Evolutionary conservation across 2,888 invertebrate species (phyloP).

Genomic region (Noctua janthe): DNA sequence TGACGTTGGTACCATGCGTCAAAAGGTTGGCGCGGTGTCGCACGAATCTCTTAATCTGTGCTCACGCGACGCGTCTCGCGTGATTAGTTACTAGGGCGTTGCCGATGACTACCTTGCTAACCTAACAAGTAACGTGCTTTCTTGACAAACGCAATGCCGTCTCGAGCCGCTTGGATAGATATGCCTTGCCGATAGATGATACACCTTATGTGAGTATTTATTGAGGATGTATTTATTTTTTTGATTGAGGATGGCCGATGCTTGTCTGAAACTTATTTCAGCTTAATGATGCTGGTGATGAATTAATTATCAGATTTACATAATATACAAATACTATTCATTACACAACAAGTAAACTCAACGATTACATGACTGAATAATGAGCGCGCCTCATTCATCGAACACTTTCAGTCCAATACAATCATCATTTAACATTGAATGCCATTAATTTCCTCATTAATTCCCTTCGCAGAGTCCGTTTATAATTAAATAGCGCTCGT

Average conservation of each 20-base stretch:
- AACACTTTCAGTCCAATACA: constrained; percentile 10
- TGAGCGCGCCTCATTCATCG: background rate
- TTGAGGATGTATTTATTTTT: too few relatives aligned
- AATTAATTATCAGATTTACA: background rate
- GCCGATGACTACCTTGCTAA: too few relatives aligned
- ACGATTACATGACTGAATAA: background rate
- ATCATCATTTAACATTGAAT: constrained; percentile 33
- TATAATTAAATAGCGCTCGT: constrained; percentile 53
- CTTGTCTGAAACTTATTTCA: background rate
- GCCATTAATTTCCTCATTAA: constrained; percentile 48
- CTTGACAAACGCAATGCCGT: too few relatives aligned
- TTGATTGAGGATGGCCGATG: background rate
- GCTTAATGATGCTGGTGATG: background rate
- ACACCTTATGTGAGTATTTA: too few relatives aligned
- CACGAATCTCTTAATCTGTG: too few relatives aligned
- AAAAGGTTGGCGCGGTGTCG: too few relatives aligned
- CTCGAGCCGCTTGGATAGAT: too few relatives aligned
- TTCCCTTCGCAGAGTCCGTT: constrained; percentile 42
- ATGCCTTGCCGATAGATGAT: too few relatives aligned
- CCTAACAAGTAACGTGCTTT: too few relatives aligned
- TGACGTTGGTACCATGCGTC: too few relatives aligned
- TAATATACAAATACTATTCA: background rate
- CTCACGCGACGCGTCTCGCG: too few relatives aligned
- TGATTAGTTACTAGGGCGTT: too few relatives aligned
- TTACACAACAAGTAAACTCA: background rate